phyloP scores from a whole-genome alignment of 2,113 vertebrate genomes.

The Pomatostomus ruficeps region DNA sequence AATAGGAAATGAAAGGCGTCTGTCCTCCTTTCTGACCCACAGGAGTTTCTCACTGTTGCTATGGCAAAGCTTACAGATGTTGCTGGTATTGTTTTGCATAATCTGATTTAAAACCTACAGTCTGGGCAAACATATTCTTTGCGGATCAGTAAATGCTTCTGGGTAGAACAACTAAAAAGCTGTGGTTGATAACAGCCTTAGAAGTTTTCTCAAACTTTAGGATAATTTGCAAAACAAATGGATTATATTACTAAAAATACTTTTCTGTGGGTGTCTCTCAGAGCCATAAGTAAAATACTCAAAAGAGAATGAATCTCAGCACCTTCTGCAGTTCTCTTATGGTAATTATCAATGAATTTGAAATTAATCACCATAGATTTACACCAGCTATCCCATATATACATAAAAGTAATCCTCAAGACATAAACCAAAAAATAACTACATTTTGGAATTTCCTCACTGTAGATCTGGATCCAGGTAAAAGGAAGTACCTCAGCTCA shows the following conservation, averaged over 20 bases:
- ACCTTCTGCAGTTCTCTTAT: background rate
- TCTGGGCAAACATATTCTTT: background rate
- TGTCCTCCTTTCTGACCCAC: slow-evolving; percentile 69
- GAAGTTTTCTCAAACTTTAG: background rate
- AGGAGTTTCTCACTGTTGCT: slow-evolving; percentile 58
- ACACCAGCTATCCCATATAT: background rate
- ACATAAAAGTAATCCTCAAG: background rate
- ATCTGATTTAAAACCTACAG: background rate
- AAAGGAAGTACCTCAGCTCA: background rate
- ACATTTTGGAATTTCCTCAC: background rate
- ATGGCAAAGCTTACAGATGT: slow-evolving; percentile 43
- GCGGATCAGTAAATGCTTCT: background rate
- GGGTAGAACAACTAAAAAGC: background rate
- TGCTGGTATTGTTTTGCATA: background rate
- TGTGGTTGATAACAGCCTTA: background rate
- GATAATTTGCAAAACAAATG: background rate
- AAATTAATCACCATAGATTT: background rate
- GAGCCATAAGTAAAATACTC: background rate
- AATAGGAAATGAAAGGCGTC: slow-evolving; percentile 51
- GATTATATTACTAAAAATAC: background rate
- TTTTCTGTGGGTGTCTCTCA: background rate
- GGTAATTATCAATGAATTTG: background rate
- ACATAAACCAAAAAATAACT: background rate
- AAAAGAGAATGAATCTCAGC: background rate
- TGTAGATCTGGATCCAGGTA: background rate